Evolutionary conservation across 2,888 invertebrate species (phyloP), one percentile per base, ranked within the genome.

Genomic region (Ditylenchus weischeri): DNA sequence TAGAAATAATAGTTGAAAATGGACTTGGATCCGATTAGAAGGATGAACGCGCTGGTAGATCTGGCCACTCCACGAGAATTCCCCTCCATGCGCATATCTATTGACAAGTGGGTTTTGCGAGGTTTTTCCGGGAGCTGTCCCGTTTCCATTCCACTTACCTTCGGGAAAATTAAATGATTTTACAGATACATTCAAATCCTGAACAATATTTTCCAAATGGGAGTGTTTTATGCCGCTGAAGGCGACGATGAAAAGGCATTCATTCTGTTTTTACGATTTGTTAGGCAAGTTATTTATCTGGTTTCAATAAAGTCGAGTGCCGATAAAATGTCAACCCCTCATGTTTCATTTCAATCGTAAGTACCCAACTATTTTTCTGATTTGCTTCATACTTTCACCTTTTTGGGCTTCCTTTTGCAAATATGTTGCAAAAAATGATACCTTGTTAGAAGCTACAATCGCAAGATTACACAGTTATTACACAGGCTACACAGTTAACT

Each of bases 201-300:
- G 15, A 35, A 59, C 35, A 38, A 59, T 15, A 35, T 59, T 15
- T 59, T 59, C 43, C 35, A 59, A 36, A 35, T 59, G 59, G 59
- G 59, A 35, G 35, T 36, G 1, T 35, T 59, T 36, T 59, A 59
- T 35, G 59, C 59, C 15, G 19, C 19, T 11, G 59, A 59, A 23
- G 59, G 59, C n/a, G 59, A 59, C 8, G 59, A 59, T 13, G 59
- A 59, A 59, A 59, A 59, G 19, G 59, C 36, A 19, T 59, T 59
- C 38, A 35, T 59, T 19, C 43, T 59, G 59, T 43, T 59, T 19
- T n/a, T 59, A 21, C 35, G 43, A 23, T 59, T 35, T 36, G 59
- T 59, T 36, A 38, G 59, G 59, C 29, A 59, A 59, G 21, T 59
- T 35, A n/a, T 3, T 21, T 59, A 43, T 10, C 43, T 43, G 29